Base-by-base conservation (phyloP, 2,888 invertebrate genomes). In the Chalcosyrphus nemorum region DNA sequence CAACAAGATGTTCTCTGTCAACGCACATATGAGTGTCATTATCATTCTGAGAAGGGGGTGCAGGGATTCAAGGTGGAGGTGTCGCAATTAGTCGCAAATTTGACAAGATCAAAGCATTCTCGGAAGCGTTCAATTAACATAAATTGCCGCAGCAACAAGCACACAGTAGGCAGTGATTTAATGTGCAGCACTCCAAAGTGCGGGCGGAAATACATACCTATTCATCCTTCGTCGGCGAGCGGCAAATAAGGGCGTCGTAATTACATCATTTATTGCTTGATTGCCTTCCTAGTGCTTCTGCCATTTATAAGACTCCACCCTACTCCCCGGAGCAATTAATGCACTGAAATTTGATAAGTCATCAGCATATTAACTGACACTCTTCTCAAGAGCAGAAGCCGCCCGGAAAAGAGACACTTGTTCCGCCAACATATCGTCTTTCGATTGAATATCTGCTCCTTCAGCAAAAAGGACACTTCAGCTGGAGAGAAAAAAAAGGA, bases 51-150 rank as follows among this genome's bases (percentile, higher is more conserved):
- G 32, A 13, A 29, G 19, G 29, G 27, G 70, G n/a, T n/a, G n/a
- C n/a, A n/a, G 50, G 17, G 38, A 21, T 24, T 7, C 35, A 21
- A 47, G 59, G n/a, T 74, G 74, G 66, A 68, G 86, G 82, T 86
- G 86, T 86, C 82, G 87, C 87, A 87, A 87, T 87, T 87, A 87
- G 87, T 87, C 87, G 86, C 86, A 86, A 87, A 86, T 87, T 87
- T 87, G 86, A 86, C 86, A 86, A 86, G 87, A 87, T 87, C 87
- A 87, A 87, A 87, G 87, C 86, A 86, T 86, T 86, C 86, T 80
- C 86, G 86, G 86, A 86, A 86, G 82, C 76, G 81, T 81, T 86
- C 86, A 87, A 87, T 87, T 87, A 87, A 82, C 87, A 86, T 86
- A 86, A 87, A 85, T 82, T 82, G 77, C 52, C 72, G 43, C 77